These are phyloP conservation scores for Zaprionus capensis DNA, from an alignment of 1,140 invertebrate species.

Conservation along the genomic window DNA sequence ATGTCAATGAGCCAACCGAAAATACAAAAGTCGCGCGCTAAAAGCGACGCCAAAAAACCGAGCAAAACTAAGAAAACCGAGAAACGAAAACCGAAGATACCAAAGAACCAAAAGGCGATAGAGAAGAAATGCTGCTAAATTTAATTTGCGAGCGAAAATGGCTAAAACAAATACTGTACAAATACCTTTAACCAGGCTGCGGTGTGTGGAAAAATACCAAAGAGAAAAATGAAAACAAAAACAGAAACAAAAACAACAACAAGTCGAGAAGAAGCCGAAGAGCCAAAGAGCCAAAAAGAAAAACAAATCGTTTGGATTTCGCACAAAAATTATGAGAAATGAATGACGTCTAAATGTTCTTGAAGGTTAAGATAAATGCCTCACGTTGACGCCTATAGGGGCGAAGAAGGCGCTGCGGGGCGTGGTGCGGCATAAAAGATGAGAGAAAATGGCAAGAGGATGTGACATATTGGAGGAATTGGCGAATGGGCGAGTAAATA, in stretches of 20 bases:
- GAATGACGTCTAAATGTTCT: constrained; percentile 80
- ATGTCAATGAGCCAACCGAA: constrained; percentile 60
- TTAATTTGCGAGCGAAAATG: constrained; percentile 47
- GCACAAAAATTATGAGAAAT: constrained; percentile 73
- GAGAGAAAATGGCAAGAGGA: not conserved
- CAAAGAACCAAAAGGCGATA: constrained; percentile 17
- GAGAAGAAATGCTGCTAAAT: constrained; percentile 46
- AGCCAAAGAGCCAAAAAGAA: constrained; percentile 33
- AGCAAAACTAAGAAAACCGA: constrained; percentile 8
- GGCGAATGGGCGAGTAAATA: not conserved
- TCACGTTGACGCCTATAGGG: constrained; percentile 64
- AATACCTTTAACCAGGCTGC: constrained; percentile 42
- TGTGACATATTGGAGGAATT: constrained; percentile 2
- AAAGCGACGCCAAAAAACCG: constrained; percentile 44
- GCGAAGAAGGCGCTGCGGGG: not conserved
- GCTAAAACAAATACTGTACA: constrained; percentile 41
- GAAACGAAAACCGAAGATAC: constrained; percentile 13
- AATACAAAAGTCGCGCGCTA: constrained; percentile 31
- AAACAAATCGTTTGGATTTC: constrained; percentile 64
- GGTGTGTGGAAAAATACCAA: constrained; percentile 57
- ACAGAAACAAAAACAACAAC: constrained; percentile 13
- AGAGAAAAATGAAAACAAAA: constrained; percentile 23
- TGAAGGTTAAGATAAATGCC: constrained; percentile 82
- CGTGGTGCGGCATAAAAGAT: too few relatives aligned
- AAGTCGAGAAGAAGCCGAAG: not conserved